A percentile compares a stretch with the other conserved stretches of the same genome.
These are phyloP conservation scores for Phoeniculus purpureus DNA, from an alignment of 2,797 vertebrate species.

Conservation along the genomic window DNA sequence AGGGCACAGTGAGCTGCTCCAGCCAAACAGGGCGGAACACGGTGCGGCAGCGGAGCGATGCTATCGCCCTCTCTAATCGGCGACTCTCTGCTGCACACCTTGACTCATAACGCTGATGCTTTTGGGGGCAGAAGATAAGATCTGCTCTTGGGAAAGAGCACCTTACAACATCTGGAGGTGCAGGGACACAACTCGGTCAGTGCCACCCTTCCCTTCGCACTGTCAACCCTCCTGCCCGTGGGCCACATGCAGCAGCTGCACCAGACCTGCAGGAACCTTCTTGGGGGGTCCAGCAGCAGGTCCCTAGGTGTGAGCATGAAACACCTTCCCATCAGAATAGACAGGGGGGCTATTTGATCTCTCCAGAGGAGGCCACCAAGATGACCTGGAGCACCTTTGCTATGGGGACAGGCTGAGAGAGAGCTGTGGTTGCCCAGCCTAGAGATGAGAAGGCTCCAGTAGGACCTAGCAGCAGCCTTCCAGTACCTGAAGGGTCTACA, in stretches of 20 bases:
- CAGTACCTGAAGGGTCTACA: too few species aligned
- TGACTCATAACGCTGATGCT: neutral
- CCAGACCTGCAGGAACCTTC: neutral
- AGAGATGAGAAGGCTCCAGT: too few species aligned
- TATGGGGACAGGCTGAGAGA: too few species aligned
- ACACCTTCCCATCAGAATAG: neutral
- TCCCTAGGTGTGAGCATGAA: neutral
- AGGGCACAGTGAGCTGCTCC: neutral
- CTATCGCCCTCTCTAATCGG: neutral
- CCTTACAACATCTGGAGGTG: neutral
- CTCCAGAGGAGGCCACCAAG: too few species aligned
- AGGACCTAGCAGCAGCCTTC: too few species aligned
- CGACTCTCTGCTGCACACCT: neutral
- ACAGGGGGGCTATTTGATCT: neutral
- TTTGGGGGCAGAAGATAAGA: neutral
- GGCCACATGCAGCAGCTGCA: neutral
- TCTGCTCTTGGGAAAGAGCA: neutral
- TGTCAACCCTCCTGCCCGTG: neutral
- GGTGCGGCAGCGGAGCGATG: neutral
- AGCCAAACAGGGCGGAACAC: neutral
- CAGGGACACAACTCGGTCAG: neutral
- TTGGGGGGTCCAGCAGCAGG: neutral
- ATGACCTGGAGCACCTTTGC: too few species aligned
- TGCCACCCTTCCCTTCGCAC: neutral
- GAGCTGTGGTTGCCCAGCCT: too few species aligned